These are phyloP conservation scores for Drosophila setosimentum DNA, from an alignment of 2,888 invertebrate species.

Conservation along the genomic window DNA sequence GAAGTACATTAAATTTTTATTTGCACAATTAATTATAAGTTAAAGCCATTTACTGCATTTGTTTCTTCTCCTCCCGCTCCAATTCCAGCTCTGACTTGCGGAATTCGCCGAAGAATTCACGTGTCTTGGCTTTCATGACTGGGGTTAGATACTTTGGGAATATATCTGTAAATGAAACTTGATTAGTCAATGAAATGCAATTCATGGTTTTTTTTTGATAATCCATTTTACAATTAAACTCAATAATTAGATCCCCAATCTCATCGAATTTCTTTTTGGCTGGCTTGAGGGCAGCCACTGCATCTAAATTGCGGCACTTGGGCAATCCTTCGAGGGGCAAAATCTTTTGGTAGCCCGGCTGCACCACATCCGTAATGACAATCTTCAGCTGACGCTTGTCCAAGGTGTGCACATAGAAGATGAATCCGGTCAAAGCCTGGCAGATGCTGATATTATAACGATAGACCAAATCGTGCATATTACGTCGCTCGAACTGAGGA, in stretches of 20 bases:
- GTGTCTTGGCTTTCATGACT: constrained; percentile 84
- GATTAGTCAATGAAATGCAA: neutral
- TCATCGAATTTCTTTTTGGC: constrained; percentile 84
- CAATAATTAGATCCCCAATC: constrained; percentile 89
- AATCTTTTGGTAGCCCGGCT: constrained; percentile 89
- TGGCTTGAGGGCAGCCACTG: constrained; percentile 86
- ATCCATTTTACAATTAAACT: constrained; percentile 86
- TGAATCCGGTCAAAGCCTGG: constrained; percentile 90
- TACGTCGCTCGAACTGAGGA: constrained; percentile 87
- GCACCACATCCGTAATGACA: constrained; percentile 90
- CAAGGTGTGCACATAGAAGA: constrained; percentile 88
- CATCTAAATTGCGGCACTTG: constrained; percentile 86
- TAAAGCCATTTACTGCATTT: constrained; percentile 23
- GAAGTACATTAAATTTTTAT: constrained; percentile 44
- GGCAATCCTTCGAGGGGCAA: constrained; percentile 91
- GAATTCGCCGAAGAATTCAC: constrained; percentile 65
- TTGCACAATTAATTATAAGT: constrained; percentile 16
- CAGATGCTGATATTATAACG: constrained; percentile 87
- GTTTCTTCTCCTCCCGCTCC: constrained; percentile 45
- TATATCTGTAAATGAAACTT: constrained; percentile 80
- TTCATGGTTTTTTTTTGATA: neutral
- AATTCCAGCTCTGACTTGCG: constrained; percentile 49
- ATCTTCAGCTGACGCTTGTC: constrained; percentile 89
- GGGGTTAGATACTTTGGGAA: constrained; percentile 86
- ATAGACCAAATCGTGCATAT: constrained; percentile 89